A percentile compares a stretch with the other conserved stretches of the same genome.
phyloP scores from a whole-genome alignment of 2,113 vertebrate species.

The Eulacestoma nigropectus region DNA sequence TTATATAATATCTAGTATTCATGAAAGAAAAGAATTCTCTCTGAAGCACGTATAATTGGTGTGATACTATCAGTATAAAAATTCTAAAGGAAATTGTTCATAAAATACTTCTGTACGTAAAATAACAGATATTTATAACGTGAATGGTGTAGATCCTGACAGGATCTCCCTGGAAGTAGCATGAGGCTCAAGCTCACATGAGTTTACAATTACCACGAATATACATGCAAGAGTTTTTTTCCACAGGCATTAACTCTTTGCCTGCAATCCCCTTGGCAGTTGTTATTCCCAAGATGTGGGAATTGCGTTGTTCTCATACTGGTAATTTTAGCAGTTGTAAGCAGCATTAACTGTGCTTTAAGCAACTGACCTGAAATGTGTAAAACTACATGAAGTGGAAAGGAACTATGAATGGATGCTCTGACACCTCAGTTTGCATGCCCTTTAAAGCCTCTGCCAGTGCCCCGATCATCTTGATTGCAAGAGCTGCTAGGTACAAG shows the following conservation, averaged over 20 bases:
- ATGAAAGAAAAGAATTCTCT: neutral
- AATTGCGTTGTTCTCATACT: neutral
- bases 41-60: neutral
- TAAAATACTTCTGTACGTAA: neutral
- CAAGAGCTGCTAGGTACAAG: neutral
- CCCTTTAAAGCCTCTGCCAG: neutral
- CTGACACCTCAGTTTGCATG: neutral
- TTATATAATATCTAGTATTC: neutral
- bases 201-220: neutral
- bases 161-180: neutral
- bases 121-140: neutral
- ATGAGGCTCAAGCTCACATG: neutral
- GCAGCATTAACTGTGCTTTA: neutral
- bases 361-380: constrained; percentile 9
- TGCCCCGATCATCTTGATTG: neutral
- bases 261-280: neutral
- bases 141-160: neutral
- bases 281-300: neutral
- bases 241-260: neutral
- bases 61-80: neutral
- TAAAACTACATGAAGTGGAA: neutral
- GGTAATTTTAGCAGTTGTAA: neutral
- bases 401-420: neutral
- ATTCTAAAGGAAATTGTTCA: neutral
- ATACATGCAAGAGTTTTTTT: neutral